Conservation (phyloP, 2,797 vertebrate species). For the Echeneis naucrates region DNA sequence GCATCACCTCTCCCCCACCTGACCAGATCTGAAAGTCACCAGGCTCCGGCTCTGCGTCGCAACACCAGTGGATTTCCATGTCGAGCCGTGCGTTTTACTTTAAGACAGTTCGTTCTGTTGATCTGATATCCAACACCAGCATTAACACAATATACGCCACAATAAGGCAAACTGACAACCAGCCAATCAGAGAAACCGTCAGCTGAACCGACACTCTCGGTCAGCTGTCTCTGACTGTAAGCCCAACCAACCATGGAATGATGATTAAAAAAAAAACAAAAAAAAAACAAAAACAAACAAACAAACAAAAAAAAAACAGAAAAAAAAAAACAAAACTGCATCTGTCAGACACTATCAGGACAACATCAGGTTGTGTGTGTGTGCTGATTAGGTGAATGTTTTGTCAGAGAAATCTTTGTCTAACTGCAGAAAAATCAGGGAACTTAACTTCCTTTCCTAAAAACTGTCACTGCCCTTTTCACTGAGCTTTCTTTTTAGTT, state of each 20-base stretch:
- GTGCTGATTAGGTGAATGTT: constrained; percentile 35
- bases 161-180: constrained; percentile 77
- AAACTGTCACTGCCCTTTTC: not conserved
- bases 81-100: constrained; percentile 45
- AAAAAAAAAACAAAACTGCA: constrained; percentile 20
- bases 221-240: constrained; percentile 59
- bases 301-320: too few species aligned
- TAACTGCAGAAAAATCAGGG: constrained; percentile 3
- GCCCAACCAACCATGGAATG: constrained; percentile 73
- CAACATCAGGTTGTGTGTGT: constrained; percentile 51
- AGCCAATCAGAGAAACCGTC: constrained; percentile 58
- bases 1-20: constrained; percentile 61
- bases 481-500: constrained; percentile 23
- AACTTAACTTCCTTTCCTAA: constrained; percentile 5
- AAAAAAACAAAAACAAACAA: too few species aligned
- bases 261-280: constrained; percentile 4
- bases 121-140: constrained; percentile 67
- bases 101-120: constrained; percentile 59
- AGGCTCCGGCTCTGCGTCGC: constrained; percentile 31
- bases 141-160: constrained; percentile 68
- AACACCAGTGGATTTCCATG: constrained; percentile 55
- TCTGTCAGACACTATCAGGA: constrained; percentile 58
- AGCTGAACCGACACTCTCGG: constrained; percentile 28
- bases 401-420: constrained; percentile 1
- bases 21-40: constrained; percentile 25